Evolutionary conservation across 37 sponge, comb jelly and placozoan genomes (phyloP).

Genomic region (Cladorhizidae sp.): DNA sequence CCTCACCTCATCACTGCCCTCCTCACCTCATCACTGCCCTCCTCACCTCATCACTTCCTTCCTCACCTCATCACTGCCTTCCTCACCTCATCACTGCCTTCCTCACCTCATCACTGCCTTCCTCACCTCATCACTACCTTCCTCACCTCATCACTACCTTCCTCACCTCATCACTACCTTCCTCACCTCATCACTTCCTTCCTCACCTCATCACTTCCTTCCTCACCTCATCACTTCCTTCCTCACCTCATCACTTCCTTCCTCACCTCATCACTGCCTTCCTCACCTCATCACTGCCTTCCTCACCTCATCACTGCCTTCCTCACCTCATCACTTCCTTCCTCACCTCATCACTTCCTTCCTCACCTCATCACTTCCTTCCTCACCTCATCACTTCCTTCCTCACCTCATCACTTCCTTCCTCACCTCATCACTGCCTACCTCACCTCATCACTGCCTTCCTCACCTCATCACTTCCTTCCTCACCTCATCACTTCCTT

Average conservation of each 20-base stretch:
- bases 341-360: not conserved
- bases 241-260: not conserved
- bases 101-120: not conserved
- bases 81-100: not conserved
- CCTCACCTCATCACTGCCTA: not conserved
- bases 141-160: not conserved
- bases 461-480: not conserved
- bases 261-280: not conserved
- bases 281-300: not conserved
- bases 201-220: too few relatives aligned
- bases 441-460: not conserved
- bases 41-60: not conserved
- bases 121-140: not conserved
- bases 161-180: not conserved
- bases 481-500: too few relatives aligned
- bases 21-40: not conserved
- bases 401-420: not conserved
- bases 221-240: too few relatives aligned
- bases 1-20: not conserved
- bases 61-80: not conserved
- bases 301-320: not conserved
- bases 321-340: not conserved
- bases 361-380: too few relatives aligned
- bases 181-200: not conserved
- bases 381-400: too few relatives aligned